Evolutionary conservation across 1,140 invertebrate genomes (phyloP), one percentile per base, ranked within the genome.

Genomic region (Macrobrachium rosenbergii): DNA sequence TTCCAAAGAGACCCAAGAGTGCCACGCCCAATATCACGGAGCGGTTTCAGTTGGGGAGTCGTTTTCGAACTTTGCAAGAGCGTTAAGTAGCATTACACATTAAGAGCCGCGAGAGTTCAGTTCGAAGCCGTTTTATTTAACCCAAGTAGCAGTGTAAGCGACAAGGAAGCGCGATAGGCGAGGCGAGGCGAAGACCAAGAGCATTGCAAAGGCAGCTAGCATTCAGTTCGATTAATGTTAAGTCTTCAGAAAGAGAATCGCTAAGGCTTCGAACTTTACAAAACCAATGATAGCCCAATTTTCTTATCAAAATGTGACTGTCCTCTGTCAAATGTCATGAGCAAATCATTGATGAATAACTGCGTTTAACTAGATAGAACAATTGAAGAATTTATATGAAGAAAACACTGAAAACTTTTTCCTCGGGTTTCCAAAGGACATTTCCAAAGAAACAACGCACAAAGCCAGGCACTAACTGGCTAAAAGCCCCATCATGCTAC

Each of bases 121-220:
- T 86, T 79, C 83, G 83, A 86, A 86, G 83, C 83, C 83, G 45
- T 59, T 10, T 76, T 62, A 83, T 69, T 59, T 58, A 62, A 12
- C 72, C 52, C 19, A n/a, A 84, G 82, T 75, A 62, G 64, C 64
- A 69, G 64, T 28, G 64, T 21, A 21, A 11, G 64, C 64, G 28
- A 69, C n/a, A n/a, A 28, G 79, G 60, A 86, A 79, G 83, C 83
- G 63, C 73, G 43, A 69, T 45, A 77, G 76, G 83, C 45, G 43
- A 52, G 52, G 83, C 83, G 62, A 37, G 43, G 82, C 63, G 83
- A 86, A 21, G 73, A 64, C 75, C 60, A 37, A 43, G 64, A 62
- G 75, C 63, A 52, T 3, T 76, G 69, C 58, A 60, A 43, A 59
- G 67, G 52, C 64, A 62, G 62, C 76, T 67, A 64, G 63, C 63